phyloP scores from a whole-genome alignment of 1,140 invertebrate genomes.

The Drosophila obscura region DNA sequence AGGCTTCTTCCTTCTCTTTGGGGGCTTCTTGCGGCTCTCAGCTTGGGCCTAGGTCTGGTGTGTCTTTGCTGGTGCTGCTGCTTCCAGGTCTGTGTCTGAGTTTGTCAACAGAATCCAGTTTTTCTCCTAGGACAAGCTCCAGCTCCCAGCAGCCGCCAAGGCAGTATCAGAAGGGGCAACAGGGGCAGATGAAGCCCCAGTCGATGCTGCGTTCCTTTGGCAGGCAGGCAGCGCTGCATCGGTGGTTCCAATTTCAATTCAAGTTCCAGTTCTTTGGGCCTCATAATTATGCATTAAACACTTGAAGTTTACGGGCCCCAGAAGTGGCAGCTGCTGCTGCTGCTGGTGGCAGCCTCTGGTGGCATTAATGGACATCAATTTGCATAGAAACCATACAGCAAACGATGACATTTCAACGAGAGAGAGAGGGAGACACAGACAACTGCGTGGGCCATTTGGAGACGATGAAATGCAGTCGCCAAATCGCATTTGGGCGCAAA shows the following conservation, averaged over 20 bases:
- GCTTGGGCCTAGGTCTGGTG: conserved; percentile 42
- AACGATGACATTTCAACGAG: conserved; percentile 65
- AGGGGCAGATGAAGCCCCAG: neutral
- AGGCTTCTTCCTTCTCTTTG: conserved; percentile 64
- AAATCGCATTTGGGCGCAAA: conserved; percentile 70
- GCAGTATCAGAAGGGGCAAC: too few species aligned
- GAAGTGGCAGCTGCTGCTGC: conserved; percentile 57
- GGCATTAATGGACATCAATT: conserved; percentile 70
- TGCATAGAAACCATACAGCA: conserved; percentile 75
- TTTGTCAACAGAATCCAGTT: conserved; percentile 80
- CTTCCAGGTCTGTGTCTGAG: conserved; percentile 43
- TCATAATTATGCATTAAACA: conserved; percentile 82
- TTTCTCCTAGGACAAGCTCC: conserved; percentile 34
- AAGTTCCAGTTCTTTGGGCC: conserved; percentile 6
- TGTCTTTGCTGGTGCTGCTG: neutral
- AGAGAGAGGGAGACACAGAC: neutral
- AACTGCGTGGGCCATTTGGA: conserved; percentile 38
- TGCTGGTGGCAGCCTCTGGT: conserved; percentile 3
- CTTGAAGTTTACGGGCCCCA: conserved; percentile 67
- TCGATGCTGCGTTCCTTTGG: conserved; percentile 29
- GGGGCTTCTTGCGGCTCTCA: conserved; percentile 35
- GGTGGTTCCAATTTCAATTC: conserved; percentile 56
- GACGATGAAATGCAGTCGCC: conserved; percentile 71
- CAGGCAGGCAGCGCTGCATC: conserved; percentile 15
- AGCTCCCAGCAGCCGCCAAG: conserved; percentile 9